Base-by-base conservation (phyloP, 2,797 vertebrate species). In the Pogoniulus pusillus region DNA sequence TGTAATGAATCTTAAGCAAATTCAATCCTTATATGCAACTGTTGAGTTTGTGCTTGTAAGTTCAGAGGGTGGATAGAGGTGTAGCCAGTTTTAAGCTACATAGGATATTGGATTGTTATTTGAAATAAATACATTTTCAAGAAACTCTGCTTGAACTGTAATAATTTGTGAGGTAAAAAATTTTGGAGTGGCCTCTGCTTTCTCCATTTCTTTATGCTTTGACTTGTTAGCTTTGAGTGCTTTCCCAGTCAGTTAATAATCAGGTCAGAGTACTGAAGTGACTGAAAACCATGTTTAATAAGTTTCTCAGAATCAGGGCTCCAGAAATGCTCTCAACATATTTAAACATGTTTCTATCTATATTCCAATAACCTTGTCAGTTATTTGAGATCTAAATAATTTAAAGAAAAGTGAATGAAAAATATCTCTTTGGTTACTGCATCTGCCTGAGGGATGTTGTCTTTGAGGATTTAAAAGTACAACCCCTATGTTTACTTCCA, bases 71-170 rank as follows among this genome's bases (percentile, higher is more conserved):
- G 75, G 64, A 45, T 35, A 8, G n/a, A 51, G 27, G 24, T 20
- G 4, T 78, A 84, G 62, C 62, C n/a, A 35, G n/a, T 75, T 94
- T 87, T 87, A 83, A 86, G 82, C n/a, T 37, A 62, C 18, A 6
- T 22, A 74, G 20, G 47, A 76, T 55, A 91, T 83, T 79, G 27
- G 16, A 37, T 57, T 83, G 17, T 58, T 90, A 74, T 76, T 90
- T 87, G 15, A 80, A 94, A 93, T 85, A 80, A 94, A 92, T 82
- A 29, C 6, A 47, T 85, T 91, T 92, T 65, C 71, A 91, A 85
- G 82, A 90, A 81, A 76, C 77, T 90, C 16, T 91, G 10, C 62
- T 63, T 74, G 70, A 92, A 90, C 18, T 34, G 55, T 55, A 84
- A 15, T 63, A 47, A 54, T 55, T 83, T 87, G 69, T 69, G 39